Conservation (phyloP, 2,113 vertebrate species). For the Neodon shergylaensis region DNA sequence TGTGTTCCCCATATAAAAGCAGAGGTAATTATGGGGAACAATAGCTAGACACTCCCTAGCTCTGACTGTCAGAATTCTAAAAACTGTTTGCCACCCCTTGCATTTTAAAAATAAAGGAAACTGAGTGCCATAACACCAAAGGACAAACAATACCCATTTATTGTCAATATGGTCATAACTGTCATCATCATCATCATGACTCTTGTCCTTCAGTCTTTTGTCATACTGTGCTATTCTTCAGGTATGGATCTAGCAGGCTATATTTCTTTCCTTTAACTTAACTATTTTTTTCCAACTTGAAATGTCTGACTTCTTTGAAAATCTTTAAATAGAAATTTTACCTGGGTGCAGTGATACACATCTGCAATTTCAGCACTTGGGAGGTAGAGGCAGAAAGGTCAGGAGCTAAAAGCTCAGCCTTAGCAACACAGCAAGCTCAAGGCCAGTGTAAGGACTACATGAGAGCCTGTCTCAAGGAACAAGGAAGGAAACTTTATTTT, state of each 20-base stretch:
- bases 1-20: slow-evolving; percentile 22
- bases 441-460: not conserved
- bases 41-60: not conserved
- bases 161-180: not conserved
- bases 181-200: not conserved
- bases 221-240: slow-evolving; percentile 7
- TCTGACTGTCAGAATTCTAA: slow-evolving; percentile 55
- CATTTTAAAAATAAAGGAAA: slow-evolving; percentile 52
- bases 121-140: slow-evolving; percentile 20
- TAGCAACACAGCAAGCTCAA: not conserved
- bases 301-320: slow-evolving; percentile 53
- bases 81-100: not conserved
- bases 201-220: not conserved
- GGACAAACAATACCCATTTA: slow-evolving; percentile 14
- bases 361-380: not conserved
- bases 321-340: slow-evolving; percentile 40
- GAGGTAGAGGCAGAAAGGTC: not conserved
- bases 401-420: not conserved
- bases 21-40: slow-evolving; percentile 35
- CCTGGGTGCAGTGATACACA: not conserved
- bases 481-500: slow-evolving; percentile 31
- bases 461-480: not conserved
- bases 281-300: slow-evolving; percentile 46
- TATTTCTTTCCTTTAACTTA: slow-evolving; percentile 45
- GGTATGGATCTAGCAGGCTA: slow-evolving; percentile 22